Percentiles rank a stretch among this genome's conserved stretches.
Conservation (phyloP, 2,797 vertebrate genomes). For the Mormyrops boulengeri region DNA sequence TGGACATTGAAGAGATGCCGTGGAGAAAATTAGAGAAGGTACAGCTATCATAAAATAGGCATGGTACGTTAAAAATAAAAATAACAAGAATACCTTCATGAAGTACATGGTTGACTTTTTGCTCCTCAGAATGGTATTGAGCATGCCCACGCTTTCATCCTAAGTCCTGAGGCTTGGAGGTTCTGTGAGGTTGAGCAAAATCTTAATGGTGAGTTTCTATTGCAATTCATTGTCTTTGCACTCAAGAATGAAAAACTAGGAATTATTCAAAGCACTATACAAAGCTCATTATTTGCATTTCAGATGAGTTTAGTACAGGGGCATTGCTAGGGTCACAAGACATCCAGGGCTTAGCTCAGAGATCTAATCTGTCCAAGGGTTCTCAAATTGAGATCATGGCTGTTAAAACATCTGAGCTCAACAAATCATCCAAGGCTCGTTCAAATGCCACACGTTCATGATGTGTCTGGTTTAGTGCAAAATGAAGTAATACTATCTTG, state of each 20-base stretch:
- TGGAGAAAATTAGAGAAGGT: constrained; percentile 90
- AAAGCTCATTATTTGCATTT: background rate
- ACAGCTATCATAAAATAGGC: constrained; percentile 12
- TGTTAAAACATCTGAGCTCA: background rate
- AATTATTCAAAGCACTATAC: background rate
- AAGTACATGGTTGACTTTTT: constrained; percentile 20
- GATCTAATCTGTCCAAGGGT: background rate
- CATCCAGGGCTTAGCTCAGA: background rate
- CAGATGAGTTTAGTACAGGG: background rate
- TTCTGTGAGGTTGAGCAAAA: constrained; percentile 85
- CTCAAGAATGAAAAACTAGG: background rate
- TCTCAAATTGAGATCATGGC: background rate
- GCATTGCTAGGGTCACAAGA: background rate
- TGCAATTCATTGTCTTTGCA: background rate
- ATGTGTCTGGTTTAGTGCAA: background rate
- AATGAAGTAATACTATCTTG: background rate
- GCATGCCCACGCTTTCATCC: constrained; percentile 83
- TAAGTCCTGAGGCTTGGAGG: constrained; percentile 68
- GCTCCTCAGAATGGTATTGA: constrained; percentile 70
- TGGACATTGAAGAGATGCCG: constrained; percentile 78
- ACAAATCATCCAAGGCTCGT: background rate
- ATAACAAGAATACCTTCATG: background rate
- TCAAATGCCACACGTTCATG: background rate
- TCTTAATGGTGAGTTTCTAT: constrained; percentile 62
- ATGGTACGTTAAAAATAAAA: background rate